These are phyloP conservation scores for Autographa pulchrina DNA, from an alignment of 2,888 invertebrate genomes.

Conservation along the genomic window DNA sequence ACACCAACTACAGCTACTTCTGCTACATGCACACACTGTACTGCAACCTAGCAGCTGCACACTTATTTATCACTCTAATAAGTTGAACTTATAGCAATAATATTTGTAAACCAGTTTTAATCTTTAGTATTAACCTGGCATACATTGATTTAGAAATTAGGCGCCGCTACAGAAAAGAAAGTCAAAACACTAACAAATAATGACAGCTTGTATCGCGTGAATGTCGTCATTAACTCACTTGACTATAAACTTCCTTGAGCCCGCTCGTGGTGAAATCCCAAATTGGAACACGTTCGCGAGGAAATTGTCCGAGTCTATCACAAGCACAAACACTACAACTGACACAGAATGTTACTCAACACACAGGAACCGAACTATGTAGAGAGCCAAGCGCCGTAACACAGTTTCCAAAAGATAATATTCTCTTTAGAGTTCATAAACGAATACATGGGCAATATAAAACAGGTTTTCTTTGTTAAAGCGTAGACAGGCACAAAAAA, in stretches of 20 bases:
- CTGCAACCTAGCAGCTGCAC: constrained; percentile 6
- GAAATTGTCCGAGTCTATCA: constrained; percentile 86
- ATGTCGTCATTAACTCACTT: constrained; percentile 77
- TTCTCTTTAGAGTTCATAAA: constrained; percentile 68
- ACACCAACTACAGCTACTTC: constrained; percentile 30
- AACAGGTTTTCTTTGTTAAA: constrained; percentile 80
- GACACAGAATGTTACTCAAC: constrained; percentile 88
- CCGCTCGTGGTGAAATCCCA: constrained; percentile 89
- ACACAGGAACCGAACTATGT: constrained; percentile 82
- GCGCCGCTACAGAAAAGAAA: constrained; percentile 47
- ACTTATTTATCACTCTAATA: constrained; percentile 13
- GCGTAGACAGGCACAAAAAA: constrained; percentile 73
- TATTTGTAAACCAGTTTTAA: constrained; percentile 29
- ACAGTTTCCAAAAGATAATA: constrained; percentile 69
- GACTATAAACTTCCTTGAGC: constrained; percentile 88
- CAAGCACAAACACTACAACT: constrained; percentile 87
- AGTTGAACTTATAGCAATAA: neutral
- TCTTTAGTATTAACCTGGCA: constrained; percentile 24
- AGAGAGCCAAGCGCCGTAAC: constrained; percentile 74
- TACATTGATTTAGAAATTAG: constrained; percentile 29
- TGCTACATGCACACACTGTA: constrained; percentile 16
- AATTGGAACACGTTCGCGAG: constrained; percentile 86
- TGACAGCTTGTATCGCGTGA: constrained; percentile 31
- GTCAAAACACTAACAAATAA: constrained; percentile 39
- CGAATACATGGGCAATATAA: constrained; percentile 71